Percentiles rank a stretch among this genome's conserved stretches.
Evolutionary conservation across 1,140 invertebrate species (phyloP).

Genomic region (Drosophila burlai): DNA sequence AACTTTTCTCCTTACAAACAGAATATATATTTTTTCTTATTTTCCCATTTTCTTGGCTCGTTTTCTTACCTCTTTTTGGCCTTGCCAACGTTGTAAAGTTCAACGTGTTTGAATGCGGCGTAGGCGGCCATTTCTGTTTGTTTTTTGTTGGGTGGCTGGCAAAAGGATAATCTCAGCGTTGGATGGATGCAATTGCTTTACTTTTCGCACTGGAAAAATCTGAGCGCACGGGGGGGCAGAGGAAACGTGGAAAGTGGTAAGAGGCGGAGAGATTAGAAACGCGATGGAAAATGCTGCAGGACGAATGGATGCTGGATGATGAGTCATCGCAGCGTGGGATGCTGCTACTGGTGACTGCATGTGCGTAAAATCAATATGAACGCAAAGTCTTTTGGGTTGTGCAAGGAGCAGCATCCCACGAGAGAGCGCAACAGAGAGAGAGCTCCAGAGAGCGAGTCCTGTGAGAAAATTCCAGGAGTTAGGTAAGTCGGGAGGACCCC

Average conservation of each 20-base stretch:
- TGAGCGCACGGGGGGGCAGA: slow-evolving; percentile 15
- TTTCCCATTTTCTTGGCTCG: background rate
- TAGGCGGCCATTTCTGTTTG: slow-evolving; percentile 88
- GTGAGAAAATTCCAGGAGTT: slow-evolving; percentile 21
- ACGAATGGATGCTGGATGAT: slow-evolving; percentile 15
- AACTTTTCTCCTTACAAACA: background rate
- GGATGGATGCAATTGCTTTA: slow-evolving; percentile 47
- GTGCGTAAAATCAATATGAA: slow-evolving; percentile 62
- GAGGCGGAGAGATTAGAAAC: slow-evolving; percentile 16
- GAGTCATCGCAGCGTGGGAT: slow-evolving; percentile 43
- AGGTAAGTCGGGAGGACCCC: slow-evolving; percentile 6
- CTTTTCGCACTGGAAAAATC: slow-evolving; percentile 52
- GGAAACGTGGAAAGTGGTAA: slow-evolving; percentile 4
- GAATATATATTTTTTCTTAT: background rate
- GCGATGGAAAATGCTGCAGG: slow-evolving; percentile 48
- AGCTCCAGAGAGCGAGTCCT: background rate
- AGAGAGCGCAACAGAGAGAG: background rate
- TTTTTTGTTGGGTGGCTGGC: slow-evolving; percentile 39
- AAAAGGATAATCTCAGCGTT: slow-evolving; percentile 51
- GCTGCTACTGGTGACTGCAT: slow-evolving; percentile 32
- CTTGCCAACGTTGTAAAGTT: slow-evolving; percentile 90
- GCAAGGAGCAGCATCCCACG: slow-evolving; percentile 39
- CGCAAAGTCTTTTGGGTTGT: slow-evolving; percentile 6
- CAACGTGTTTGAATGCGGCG: slow-evolving; percentile 89
- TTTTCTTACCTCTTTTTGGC: slow-evolving; percentile 88